Conservation (phyloP, 2,888 invertebrate species). For the Nycteola revayana region DNA sequence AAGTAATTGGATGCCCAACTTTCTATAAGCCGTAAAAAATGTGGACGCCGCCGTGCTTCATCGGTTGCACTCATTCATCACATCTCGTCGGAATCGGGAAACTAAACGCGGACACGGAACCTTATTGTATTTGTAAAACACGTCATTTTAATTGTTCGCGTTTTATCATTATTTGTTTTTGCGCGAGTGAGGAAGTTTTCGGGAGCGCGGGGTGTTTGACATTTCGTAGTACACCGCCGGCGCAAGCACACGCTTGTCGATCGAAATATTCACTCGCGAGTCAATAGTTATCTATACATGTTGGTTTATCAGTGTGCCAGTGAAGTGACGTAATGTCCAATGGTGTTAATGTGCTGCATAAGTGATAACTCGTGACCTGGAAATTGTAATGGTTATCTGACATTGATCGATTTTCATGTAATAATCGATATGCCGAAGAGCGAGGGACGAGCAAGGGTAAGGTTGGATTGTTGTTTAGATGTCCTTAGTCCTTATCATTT, state of each 20-base stretch:
- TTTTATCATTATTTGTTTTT: slow-evolving; percentile 33
- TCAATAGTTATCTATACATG: too few relatives aligned
- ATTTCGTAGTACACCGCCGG: slow-evolving; percentile 11
- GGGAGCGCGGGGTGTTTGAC: slow-evolving; percentile 29
- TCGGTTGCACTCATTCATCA: slow-evolving; percentile 26
- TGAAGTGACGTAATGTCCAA: slow-evolving; percentile 19
- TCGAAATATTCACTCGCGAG: slow-evolving; percentile 13
- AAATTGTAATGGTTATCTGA: slow-evolving; percentile 32
- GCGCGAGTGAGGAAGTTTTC: slow-evolving; percentile 33
- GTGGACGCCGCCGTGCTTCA: slow-evolving; percentile 15
- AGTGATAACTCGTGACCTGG: slow-evolving; percentile 27
- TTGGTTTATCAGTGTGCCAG: slow-evolving; percentile 9
- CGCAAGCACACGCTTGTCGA: slow-evolving; percentile 44
- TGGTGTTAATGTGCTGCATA: slow-evolving; percentile 18
- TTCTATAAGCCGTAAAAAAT: slow-evolving; percentile 31
- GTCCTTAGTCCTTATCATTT: too few relatives aligned
- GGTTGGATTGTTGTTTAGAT: too few relatives aligned
- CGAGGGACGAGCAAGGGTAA: slow-evolving; percentile 57
- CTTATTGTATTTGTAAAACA: slow-evolving; percentile 28
- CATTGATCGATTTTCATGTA: slow-evolving; percentile 35
- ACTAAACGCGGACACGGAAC: slow-evolving; percentile 50
- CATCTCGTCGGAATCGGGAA: slow-evolving; percentile 38
- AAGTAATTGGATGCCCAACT: slow-evolving; percentile 29
- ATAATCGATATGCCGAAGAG: slow-evolving; percentile 54
- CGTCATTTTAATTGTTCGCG: slow-evolving; percentile 1